Conservation (phyloP, 2,888 invertebrate genomes). For the Osmoderma eremita region DNA sequence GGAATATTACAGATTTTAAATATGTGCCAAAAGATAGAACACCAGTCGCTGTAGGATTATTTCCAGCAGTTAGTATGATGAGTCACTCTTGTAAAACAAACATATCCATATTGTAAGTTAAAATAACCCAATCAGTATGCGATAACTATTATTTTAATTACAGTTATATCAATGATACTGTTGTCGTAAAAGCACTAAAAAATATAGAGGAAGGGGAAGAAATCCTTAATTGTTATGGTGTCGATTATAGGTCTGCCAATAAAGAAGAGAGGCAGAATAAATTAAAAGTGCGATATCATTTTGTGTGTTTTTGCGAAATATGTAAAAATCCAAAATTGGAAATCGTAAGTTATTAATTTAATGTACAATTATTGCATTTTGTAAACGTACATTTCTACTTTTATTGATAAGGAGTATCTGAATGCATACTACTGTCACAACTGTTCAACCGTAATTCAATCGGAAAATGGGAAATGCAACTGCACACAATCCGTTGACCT, state of each 20-base stretch:
- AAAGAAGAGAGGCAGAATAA: slow-evolving; percentile 70
- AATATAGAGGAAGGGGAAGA: slow-evolving; percentile 74
- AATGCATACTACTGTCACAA: slow-evolving; percentile 8
- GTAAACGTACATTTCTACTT: neutral
- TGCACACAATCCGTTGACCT: slow-evolving; percentile 39
- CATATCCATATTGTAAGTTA: slow-evolving; percentile 75
- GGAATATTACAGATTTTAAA: slow-evolving; percentile 46
- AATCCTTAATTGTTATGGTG: slow-evolving; percentile 87
- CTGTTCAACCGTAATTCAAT: slow-evolving; percentile 33
- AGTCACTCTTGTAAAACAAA: slow-evolving; percentile 93
- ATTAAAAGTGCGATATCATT: slow-evolving; percentile 79
- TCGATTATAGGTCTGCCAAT: slow-evolving; percentile 75
- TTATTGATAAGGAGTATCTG: slow-evolving; percentile 6
- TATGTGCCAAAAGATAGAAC: slow-evolving; percentile 62
- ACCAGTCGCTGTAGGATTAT: slow-evolving; percentile 78
- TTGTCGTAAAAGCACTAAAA: slow-evolving; percentile 76
- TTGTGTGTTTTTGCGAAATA: slow-evolving; percentile 78
- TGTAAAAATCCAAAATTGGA: slow-evolving; percentile 67
- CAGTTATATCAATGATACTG: slow-evolving; percentile 76
- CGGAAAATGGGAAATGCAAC: slow-evolving; percentile 50
- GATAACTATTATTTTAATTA: slow-evolving; percentile 49
- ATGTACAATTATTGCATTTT: neutral
- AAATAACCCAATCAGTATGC: slow-evolving; percentile 11
- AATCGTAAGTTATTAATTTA: slow-evolving; percentile 52
- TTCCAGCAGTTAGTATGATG: slow-evolving; percentile 88